phyloP scores from a whole-genome alignment of 2,888 invertebrate species.

The Lissonota sp. region DNA sequence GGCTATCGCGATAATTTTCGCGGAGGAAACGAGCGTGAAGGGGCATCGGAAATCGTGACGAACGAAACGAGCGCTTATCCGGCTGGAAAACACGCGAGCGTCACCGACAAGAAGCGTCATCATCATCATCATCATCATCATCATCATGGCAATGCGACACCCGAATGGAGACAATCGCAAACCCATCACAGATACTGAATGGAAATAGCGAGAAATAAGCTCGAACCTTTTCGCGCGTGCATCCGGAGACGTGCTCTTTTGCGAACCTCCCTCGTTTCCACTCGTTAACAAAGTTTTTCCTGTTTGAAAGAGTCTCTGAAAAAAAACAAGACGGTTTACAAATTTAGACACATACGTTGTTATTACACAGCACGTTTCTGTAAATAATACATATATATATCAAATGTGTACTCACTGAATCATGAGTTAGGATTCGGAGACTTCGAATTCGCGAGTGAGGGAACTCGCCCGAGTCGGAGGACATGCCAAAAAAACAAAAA shows the following conservation, averaged over 20 bases:
- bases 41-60: constrained; percentile 89
- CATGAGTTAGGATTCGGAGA: constrained; percentile 52
- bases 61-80: constrained; percentile 86
- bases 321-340: too few species aligned
- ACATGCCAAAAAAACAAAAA: constrained; percentile 83
- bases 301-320: not conserved
- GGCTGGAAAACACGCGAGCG: constrained; percentile 83
- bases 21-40: constrained; percentile 85
- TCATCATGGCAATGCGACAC: constrained; percentile 84
- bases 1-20: constrained; percentile 82
- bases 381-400: constrained; percentile 47
- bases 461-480: constrained; percentile 77
- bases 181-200: constrained; percentile 85
- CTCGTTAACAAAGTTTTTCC: not conserved
- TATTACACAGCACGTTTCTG: constrained; percentile 46
- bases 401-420: constrained; percentile 15
- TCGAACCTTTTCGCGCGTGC: not conserved
- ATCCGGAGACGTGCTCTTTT: constrained; percentile 32
- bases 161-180: constrained; percentile 86
- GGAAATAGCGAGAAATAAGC: not conserved
- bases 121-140: constrained; percentile 92
- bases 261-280: not conserved
- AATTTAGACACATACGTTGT: not conserved
- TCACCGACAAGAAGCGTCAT: constrained; percentile 87
- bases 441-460: constrained; percentile 59